Conservation (phyloP, 2,888 invertebrate genomes). For the Biston stratarius region DNA sequence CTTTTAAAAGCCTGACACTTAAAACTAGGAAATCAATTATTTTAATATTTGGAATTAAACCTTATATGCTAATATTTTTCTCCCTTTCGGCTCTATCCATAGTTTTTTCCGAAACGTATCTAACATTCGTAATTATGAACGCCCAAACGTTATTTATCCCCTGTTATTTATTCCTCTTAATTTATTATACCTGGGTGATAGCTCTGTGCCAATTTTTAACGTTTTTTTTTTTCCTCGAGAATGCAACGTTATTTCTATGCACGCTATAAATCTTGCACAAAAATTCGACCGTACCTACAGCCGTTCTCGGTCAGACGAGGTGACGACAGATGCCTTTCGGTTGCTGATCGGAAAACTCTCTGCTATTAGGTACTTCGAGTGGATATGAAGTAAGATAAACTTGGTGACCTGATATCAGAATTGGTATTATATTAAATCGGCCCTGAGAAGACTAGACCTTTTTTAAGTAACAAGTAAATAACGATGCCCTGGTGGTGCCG, state of each 20-base stretch:
- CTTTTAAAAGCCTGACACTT: too few species aligned
- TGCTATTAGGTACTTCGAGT: neutral
- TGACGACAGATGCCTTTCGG: conserved; percentile 24
- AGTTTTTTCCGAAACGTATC: neutral
- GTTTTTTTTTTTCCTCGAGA: conserved; percentile 31
- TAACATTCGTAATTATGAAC: neutral
- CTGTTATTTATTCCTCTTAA: conserved; percentile 28
- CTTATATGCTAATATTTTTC: too few species aligned
- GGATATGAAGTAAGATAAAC: neutral
- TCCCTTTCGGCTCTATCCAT: too few species aligned
- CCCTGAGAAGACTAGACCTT: too few species aligned
- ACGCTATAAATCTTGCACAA: conserved; percentile 30
- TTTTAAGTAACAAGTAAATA: too few species aligned
- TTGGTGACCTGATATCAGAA: too few species aligned
- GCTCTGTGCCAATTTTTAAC: conserved; percentile 46
- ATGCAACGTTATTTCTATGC: conserved; percentile 38
- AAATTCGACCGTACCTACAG: conserved; percentile 30
- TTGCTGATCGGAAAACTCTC: conserved; percentile 6
- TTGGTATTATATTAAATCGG: too few species aligned
- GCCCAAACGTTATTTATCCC: conserved; percentile 36
- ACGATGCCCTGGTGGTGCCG: too few species aligned
- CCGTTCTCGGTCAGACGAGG: conserved; percentile 19
- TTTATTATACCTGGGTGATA: conserved; percentile 44
- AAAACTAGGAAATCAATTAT: too few species aligned
- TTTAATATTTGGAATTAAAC: too few species aligned